Conservation (phyloP, 2,797 vertebrate species). For the Aphelocoma californica region DNA sequence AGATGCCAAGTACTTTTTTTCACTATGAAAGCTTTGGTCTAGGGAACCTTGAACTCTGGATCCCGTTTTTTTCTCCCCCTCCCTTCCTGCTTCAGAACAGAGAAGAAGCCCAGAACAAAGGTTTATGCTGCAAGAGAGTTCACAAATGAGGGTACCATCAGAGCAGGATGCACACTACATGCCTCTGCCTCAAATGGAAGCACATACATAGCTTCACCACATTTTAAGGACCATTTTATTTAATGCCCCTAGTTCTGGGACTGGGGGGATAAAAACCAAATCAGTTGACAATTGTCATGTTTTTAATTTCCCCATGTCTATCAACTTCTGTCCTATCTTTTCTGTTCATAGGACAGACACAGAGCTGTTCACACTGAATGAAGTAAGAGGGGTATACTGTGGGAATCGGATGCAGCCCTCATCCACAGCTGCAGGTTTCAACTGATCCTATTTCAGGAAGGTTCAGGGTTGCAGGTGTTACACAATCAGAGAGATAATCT, state of each 20-base stretch:
- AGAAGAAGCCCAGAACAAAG: not conserved
- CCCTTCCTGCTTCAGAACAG: not conserved
- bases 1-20: not conserved
- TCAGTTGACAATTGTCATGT: accelerated
- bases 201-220: not conserved
- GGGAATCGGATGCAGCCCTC: not conserved
- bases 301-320: not conserved
- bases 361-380: not conserved
- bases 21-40: not conserved
- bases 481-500: not conserved
- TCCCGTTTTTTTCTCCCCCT: not conserved
- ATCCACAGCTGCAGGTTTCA: not conserved
- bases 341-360: not conserved
- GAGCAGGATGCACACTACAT: not conserved
- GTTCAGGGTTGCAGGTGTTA: not conserved
- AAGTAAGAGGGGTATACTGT: not conserved
- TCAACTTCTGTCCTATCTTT: not conserved
- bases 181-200: not conserved
- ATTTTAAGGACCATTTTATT: not conserved
- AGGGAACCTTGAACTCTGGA: not conserved
- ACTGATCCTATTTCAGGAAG: not conserved
- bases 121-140: not conserved
- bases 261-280: not conserved
- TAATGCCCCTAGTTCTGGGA: not conserved
- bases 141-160: not conserved